Evolutionary conservation across 2,888 invertebrate species (phyloP).

Genomic region (Rhamnusium bicolor): DNA sequence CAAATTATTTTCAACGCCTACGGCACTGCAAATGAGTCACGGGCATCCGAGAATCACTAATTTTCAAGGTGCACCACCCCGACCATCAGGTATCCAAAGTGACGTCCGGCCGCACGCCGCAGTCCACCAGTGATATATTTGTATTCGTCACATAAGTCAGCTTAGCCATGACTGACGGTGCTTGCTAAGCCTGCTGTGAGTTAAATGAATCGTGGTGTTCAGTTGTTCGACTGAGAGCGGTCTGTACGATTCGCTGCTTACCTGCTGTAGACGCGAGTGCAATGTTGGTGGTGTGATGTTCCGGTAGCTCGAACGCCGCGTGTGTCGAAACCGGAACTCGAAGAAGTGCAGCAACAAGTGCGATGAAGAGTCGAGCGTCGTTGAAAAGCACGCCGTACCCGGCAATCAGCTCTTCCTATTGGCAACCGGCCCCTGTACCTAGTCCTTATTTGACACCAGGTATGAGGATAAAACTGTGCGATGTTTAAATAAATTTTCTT

Average conservation of each 20-base stretch:
- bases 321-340: conserved; percentile 33
- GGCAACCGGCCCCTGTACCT: conserved; percentile 86
- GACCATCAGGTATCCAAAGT: conserved; percentile 10
- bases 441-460: conserved; percentile 90
- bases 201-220: conserved; percentile 65
- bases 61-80: conserved; percentile 14
- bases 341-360: conserved; percentile 43
- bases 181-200: conserved; percentile 30
- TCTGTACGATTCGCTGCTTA: conserved; percentile 56
- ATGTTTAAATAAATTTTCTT: too few relatives aligned
- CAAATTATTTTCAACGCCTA: background rate
- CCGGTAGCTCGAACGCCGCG: conserved; percentile 37
- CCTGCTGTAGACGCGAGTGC: conserved; percentile 43
- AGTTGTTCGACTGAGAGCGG: conserved; percentile 64
- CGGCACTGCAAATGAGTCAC: background rate
- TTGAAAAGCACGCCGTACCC: conserved; percentile 74
- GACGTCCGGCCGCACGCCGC: conserved; percentile 56
- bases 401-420: conserved; percentile 87
- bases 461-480: conserved; percentile 66
- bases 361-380: conserved; percentile 69
- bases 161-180: conserved; percentile 59
- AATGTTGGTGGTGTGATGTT: conserved; percentile 40
- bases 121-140: conserved; percentile 61
- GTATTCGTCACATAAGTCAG: conserved; percentile 66
- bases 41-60: background rate